A percentile compares a stretch with the other conserved stretches of the same genome.
Evolutionary conservation across 2,888 invertebrate species (phyloP).

Genomic region (Theretra japonica): DNA sequence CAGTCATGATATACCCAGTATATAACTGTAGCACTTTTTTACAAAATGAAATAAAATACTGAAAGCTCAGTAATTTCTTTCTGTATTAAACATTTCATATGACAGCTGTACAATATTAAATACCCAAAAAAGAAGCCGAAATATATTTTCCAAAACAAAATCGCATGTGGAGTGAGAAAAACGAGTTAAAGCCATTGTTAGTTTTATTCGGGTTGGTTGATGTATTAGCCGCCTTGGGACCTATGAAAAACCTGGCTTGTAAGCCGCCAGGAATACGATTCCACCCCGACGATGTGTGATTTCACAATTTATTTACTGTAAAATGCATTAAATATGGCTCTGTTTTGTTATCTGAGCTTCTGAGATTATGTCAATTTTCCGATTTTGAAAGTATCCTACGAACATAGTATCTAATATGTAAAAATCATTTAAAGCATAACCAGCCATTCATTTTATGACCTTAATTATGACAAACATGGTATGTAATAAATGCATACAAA

Average conservation of each 20-base stretch:
- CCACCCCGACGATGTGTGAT: neutral
- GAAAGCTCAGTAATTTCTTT: neutral
- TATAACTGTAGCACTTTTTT: too few species aligned
- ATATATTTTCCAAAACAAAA: neutral
- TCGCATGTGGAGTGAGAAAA: neutral
- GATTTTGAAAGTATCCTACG: too few species aligned
- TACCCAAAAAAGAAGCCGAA: too few species aligned
- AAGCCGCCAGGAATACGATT: neutral
- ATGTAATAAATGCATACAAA: too few species aligned
- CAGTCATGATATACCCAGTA: too few species aligned
- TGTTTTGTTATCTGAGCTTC: neutral
- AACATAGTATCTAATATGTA: too few species aligned
- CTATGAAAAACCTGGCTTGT: slow-evolving; percentile 20
- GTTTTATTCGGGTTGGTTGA: slow-evolving; percentile 22
- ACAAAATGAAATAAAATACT: neutral
- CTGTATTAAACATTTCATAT: too few species aligned
- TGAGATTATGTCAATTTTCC: neutral
- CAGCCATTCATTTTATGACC: too few species aligned
- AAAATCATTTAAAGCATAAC: too few species aligned
- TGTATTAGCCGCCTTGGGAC: slow-evolving; percentile 20
- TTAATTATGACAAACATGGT: too few species aligned
- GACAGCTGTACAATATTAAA: too few species aligned
- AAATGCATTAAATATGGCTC: neutral
- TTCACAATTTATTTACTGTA: neutral
- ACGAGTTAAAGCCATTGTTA: slow-evolving; percentile 11